Evolutionary conservation across 2,888 invertebrate genomes (phyloP).

Genomic region (Molorchus minor): DNA sequence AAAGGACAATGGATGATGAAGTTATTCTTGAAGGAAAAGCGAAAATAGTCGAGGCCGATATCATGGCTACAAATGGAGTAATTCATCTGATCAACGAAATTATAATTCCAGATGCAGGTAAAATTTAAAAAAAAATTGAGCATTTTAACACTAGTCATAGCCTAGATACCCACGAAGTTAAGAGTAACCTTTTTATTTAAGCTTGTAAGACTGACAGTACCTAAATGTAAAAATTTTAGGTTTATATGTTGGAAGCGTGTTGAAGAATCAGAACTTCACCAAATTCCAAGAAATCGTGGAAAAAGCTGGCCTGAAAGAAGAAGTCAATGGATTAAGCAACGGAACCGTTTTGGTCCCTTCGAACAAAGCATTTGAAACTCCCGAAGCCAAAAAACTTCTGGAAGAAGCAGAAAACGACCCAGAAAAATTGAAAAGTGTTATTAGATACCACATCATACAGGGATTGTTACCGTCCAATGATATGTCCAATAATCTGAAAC

Average conservation of each 20-base stretch:
- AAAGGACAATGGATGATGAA: conserved; percentile 65
- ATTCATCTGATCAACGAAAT: conserved; percentile 74
- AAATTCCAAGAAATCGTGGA: conserved; percentile 68
- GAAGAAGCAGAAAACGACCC: conserved; percentile 59
- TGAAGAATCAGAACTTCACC: conserved; percentile 70
- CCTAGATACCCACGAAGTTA: too few relatives aligned
- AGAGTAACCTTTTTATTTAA: too few relatives aligned
- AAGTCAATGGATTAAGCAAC: conserved; percentile 68
- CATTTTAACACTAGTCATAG: too few relatives aligned
- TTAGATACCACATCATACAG: conserved; percentile 71
- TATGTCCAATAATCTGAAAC: conserved; percentile 65
- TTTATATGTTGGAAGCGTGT: conserved; percentile 60
- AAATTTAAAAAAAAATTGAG: too few relatives aligned
- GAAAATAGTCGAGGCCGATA: conserved; percentile 68
- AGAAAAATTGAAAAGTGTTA: conserved; percentile 66
- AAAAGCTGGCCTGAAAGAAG: conserved; percentile 66
- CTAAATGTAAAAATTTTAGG: conserved; percentile 49
- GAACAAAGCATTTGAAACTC: conserved; percentile 69
- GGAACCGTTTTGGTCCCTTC: conserved; percentile 73
- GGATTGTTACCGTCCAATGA: conserved; percentile 68
- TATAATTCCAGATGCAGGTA: conserved; percentile 69
- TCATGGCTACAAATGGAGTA: conserved; percentile 78
- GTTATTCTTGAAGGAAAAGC: conserved; percentile 68
- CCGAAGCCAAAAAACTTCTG: conserved; percentile 59
- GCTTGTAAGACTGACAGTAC: too few relatives aligned